Evolutionary conservation across 1,140 invertebrate genomes (phyloP), one percentile per base, ranked within the genome.

Genomic region (Caenorhabditis latens): DNA sequence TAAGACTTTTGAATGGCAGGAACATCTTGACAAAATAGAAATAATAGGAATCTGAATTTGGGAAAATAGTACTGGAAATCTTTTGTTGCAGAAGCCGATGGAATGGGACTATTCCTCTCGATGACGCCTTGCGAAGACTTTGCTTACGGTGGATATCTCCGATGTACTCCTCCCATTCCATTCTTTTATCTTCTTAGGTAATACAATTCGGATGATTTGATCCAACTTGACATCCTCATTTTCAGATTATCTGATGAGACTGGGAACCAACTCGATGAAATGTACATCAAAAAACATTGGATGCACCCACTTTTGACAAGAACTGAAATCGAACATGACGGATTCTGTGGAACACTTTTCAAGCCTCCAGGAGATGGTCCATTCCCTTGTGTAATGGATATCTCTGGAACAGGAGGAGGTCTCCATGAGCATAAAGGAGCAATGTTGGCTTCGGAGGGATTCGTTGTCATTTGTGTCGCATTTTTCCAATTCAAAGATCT

Each of bases 401-500:
- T 86, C 11, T 86, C 86, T 40, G 86, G 86, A 65, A 86, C 86
- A 24, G 86, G 86, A 82, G 86, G 86, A 21, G 86, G 86, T 19
- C 82, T 86, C 50, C 86, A 86, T 67, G 86, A 86, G 32, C 86
- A 86, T 53, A 86, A 86, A 48, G 86, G 86, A 40, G 55, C 86
- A 14, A 75, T 75, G 65, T 48, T 86, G 7, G 86, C 86, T n/a
- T 71, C 61, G 19, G 86, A 86, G 42, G 86, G 86, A 19, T 86
- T 86, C 65, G 86, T 86, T 19, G 86, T 86, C 2, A 71, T 86
- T 48, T 86, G 86, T 46, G 75, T 86, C 2, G 86, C 86, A 13
- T 86, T 86, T 57, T 86, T 86, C 57, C 86, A 86, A 55, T 86
- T 79, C 79, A 86, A 86, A 55, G 71, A 82, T 75, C 79, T 86